These are phyloP conservation scores for Steinernema feltiae DNA, from an alignment of 1,140 invertebrate genomes.

Conservation along the genomic window DNA sequence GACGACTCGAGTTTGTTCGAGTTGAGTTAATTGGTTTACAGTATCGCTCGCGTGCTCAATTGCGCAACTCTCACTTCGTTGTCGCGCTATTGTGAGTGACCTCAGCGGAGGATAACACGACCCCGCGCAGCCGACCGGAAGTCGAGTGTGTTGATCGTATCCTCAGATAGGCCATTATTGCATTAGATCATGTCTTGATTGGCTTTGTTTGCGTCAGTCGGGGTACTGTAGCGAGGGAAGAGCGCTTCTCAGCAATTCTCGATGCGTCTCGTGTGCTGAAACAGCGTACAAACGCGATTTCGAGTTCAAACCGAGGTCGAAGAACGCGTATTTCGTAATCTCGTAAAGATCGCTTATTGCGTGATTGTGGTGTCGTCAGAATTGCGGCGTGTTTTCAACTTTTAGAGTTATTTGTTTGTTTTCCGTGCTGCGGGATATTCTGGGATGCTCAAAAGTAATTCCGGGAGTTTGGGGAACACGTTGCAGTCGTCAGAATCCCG, in stretches of 20 bases:
- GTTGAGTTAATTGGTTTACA: constrained; percentile 3
- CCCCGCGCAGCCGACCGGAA: constrained; percentile 12
- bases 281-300: too few species aligned
- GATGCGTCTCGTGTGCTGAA: too few species aligned
- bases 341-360: too few species aligned
- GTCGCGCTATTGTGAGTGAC: not conserved
- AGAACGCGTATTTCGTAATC: too few species aligned
- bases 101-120: not conserved
- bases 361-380: too few species aligned
- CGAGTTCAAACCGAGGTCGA: too few species aligned
- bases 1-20: not conserved
- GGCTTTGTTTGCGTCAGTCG: not conserved
- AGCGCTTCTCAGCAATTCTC: not conserved
- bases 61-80: constrained; percentile 11
- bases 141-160: constrained; percentile 2
- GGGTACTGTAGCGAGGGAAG: not conserved
- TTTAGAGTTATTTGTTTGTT: too few species aligned
- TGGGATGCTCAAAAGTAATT: too few species aligned
- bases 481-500: not conserved
- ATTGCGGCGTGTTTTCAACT: too few species aligned
- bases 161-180: not conserved
- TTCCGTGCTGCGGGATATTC: too few species aligned
- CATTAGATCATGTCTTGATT: not conserved
- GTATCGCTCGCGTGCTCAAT: not conserved
- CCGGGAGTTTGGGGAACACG: too few species aligned